Base-by-base conservation (phyloP, 2,888 invertebrate species). In the Dryadula phaetusa region DNA sequence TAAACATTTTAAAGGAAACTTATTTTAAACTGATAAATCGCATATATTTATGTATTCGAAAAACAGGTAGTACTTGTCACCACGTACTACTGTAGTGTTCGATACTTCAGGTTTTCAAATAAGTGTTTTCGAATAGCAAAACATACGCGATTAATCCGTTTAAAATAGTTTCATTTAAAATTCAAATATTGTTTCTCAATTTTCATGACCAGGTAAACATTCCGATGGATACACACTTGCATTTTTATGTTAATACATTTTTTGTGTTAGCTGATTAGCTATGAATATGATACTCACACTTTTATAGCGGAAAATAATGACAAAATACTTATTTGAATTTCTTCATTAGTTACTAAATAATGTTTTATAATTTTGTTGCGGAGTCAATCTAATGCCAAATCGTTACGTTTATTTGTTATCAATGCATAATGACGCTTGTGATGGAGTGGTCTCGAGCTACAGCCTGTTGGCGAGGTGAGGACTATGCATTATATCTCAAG, bases 321-420 rank as follows among this genome's bases (percentile, higher is more conserved):
- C 25, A 56, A 37, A 7, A 37, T 12, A 14, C 20, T 7, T n/a
- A 10, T 14, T 37, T 20, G 10, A 46, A 46, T 46, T 34, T 34
- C 12, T 34, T 53, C 12, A 34, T 54, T 18, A 37, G 22, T 7
- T 22, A 22, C n/a, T 22, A n/a, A 22, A 22, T 37, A n/a, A 56
- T 16, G 40, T 25, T 56, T 44, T 58, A 58, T 58, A 37, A 52
- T 49, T 67, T 42, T 47, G 28, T 34, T 63, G 44, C 66, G 34
- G 52, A 63, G 53, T 69, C 34, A 52, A 62, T 56, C 40, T 69
- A 62, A 64, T 62, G 69, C 64, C 63, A 65, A 70, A 71, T 65
- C 65, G 61, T 70, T 63, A 66, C 60, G 49, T 47, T 62, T 64
- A 32, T 53, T 69, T 47, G 58, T 69, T 71, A 40, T 69, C 47